Evolutionary conservation across 2,797 vertebrate genomes (phyloP).

Genomic region (Clarias platycephalus): DNA sequence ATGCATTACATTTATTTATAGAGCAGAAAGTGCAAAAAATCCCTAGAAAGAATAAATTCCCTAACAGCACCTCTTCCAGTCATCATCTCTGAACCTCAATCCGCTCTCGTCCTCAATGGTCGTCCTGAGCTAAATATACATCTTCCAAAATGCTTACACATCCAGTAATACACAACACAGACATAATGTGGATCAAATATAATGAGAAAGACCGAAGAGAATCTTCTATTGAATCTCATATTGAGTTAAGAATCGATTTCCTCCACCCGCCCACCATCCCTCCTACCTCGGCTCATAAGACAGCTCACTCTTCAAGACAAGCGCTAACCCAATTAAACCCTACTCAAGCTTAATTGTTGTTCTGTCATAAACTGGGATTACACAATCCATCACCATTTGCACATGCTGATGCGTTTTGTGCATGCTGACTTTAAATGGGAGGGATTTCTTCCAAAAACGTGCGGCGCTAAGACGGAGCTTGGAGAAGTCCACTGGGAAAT

Average conservation of each 20-base stretch:
- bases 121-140: neutral
- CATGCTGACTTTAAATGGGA: neutral
- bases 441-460: neutral
- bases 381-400: neutral
- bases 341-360: constrained; percentile 1
- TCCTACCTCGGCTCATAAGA: neutral
- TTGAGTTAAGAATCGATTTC: neutral
- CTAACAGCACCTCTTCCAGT: neutral
- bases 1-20: neutral
- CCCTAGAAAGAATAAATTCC: neutral
- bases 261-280: neutral
- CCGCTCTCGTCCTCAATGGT: neutral
- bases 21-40: neutral
- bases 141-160: neutral
- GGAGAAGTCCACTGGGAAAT: constrained; percentile 57
- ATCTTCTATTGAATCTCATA: neutral
- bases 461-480: constrained; percentile 24
- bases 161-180: neutral
- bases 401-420: neutral
- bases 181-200: constrained; percentile 10
- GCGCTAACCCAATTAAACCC: neutral
- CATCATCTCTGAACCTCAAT: neutral
- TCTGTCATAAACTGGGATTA: neutral
- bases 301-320: neutral
- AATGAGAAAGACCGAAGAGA: neutral